A percentile compares a stretch with the other conserved stretches of the same genome.
These are phyloP conservation scores for Synanthedon formicaeformis DNA, from an alignment of 2,888 invertebrate genomes.

Conservation along the genomic window DNA sequence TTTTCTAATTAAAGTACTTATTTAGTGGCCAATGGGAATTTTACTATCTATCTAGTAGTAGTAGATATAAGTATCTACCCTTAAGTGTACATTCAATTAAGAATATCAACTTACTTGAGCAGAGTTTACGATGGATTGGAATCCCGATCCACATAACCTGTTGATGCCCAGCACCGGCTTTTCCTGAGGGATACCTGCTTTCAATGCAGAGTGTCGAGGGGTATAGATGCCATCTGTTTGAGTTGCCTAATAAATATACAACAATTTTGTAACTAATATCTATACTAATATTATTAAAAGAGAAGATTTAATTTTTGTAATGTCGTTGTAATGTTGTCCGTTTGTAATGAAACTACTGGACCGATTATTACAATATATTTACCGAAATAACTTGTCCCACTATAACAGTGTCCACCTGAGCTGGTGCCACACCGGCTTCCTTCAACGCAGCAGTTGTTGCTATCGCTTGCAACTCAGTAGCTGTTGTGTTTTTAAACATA, in stretches of 20 bases:
- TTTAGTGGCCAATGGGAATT: too few relatives aligned
- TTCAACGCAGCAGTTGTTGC: slow-evolving; percentile 84
- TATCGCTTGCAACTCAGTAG: slow-evolving; percentile 83
- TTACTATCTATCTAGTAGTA: too few relatives aligned
- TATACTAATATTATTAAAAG: not conserved
- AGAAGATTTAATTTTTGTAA: too few relatives aligned
- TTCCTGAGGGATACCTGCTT: slow-evolving; percentile 86
- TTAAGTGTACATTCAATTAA: too few relatives aligned
- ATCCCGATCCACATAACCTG: slow-evolving; percentile 96
- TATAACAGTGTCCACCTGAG: slow-evolving; percentile 87
- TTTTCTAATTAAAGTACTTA: too few relatives aligned
- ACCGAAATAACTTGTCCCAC: slow-evolving; percentile 92
- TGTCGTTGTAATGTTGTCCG: too few relatives aligned
- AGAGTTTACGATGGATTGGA: slow-evolving; percentile 92
- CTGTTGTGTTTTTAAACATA: slow-evolving; percentile 77
- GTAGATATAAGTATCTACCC: too few relatives aligned
- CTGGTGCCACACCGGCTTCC: slow-evolving; percentile 84
- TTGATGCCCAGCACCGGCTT: slow-evolving; percentile 90
- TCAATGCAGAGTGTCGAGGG: slow-evolving; percentile 88
- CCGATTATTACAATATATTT: slow-evolving; percentile 31
- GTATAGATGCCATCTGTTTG: slow-evolving; percentile 87
- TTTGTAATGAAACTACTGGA: too few relatives aligned
- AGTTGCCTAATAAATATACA: slow-evolving; percentile 62
- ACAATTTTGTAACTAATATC: not conserved
- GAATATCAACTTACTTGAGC: slow-evolving; percentile 75